These are phyloP conservation scores for Lycocerus yunnanus DNA, from an alignment of 2,888 invertebrate species.

Conservation along the genomic window DNA sequence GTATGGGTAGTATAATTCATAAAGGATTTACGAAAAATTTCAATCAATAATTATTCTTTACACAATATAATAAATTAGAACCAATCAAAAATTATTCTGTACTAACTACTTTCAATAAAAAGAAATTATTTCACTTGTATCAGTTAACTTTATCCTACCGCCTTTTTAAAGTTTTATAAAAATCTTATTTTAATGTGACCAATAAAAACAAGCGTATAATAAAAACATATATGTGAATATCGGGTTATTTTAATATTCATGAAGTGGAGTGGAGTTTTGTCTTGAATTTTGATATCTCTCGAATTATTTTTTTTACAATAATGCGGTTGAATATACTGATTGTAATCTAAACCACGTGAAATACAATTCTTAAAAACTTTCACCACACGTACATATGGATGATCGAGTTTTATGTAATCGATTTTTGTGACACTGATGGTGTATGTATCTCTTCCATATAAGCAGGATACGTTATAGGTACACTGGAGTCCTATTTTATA, in stretches of 20 bases:
- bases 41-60: no score
- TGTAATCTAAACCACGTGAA: not conserved
- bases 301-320: not conserved
- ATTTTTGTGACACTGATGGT: not conserved
- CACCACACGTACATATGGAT: not conserved
- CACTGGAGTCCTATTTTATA: not conserved
- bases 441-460: not conserved
- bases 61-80: no score
- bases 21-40: no score
- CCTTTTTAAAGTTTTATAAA: not conserved
- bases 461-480: not conserved
- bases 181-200: not conserved
- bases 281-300: not conserved
- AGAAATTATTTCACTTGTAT: no score
- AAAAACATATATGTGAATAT: not conserved
- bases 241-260: not conserved
- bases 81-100: no score
- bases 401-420: not conserved
- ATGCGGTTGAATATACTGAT: not conserved
- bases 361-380: not conserved
- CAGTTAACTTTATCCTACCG: no score
- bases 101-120: no score
- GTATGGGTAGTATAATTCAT: no score
- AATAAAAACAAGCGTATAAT: not conserved
- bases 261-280: not conserved